phyloP scores from a whole-genome alignment of 2,888 invertebrate species.

The Scotopteryx bipunctaria region DNA sequence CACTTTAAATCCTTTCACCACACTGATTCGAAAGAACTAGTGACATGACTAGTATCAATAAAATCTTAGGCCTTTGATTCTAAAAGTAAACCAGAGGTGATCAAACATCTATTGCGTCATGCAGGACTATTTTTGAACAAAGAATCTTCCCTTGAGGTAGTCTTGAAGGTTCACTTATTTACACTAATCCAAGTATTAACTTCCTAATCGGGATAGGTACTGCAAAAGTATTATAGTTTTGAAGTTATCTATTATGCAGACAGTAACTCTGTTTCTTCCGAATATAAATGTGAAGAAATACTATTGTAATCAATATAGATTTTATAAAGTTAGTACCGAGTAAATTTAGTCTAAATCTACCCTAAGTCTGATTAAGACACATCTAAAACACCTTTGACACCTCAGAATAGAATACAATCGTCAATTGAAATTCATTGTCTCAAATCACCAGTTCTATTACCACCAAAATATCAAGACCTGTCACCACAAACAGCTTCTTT shows the following conservation, averaged over 20 bases:
- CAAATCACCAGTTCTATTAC: conserved; percentile 23
- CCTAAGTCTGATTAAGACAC: not conserved
- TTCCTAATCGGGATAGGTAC: too few relatives aligned
- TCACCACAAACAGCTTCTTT: not conserved
- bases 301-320: too few relatives aligned
- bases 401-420: conserved; percentile 32
- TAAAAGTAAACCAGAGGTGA: conserved; percentile 53
- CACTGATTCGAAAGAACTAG: too few relatives aligned
- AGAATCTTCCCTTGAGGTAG: conserved; percentile 4
- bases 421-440: conserved; percentile 30
- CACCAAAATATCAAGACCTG: conserved; percentile 23
- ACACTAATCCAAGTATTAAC: too few relatives aligned
- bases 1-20: too few relatives aligned
- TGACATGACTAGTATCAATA: too few relatives aligned
- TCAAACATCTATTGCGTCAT: not conserved
- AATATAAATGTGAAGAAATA: too few relatives aligned
- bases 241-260: too few relatives aligned
- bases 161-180: not conserved
- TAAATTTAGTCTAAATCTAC: not conserved
- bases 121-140: not conserved
- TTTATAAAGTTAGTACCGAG: too few relatives aligned
- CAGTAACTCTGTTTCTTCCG: too few relatives aligned
- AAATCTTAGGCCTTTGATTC: too few relatives aligned
- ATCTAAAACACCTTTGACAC: conserved; percentile 22
- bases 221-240: too few relatives aligned